Base-by-base conservation (phyloP, 1,140 invertebrate genomes). In the Choristoneura fumiferana region DNA sequence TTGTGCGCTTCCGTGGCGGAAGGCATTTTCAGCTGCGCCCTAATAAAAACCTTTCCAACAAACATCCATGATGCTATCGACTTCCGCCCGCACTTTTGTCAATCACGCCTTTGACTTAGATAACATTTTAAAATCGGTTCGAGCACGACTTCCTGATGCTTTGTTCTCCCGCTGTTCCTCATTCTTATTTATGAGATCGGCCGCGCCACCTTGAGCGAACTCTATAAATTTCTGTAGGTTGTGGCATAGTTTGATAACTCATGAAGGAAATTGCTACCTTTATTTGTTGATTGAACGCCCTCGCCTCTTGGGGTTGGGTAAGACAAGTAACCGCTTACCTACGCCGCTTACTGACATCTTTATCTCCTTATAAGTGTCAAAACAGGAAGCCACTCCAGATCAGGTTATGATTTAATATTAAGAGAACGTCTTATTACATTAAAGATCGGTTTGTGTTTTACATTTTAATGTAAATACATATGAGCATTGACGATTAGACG, bases 111-210 rank as follows among this genome's bases (percentile, higher is more conserved):
- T 56, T 38, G 40, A 65, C 63, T 63, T 13, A 63, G 67, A 77
- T 74, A 74, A 74, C 60, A 66, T 69, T 73, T 76, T 73, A 76
- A 72, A 72, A 69, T 69, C 66, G 58, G 57, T 66, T 60, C 54
- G 62, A 59, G 58, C 52, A 59, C 35, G 57, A 54, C 58, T 65
- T 49, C 58, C 54, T 55, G 35, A 10, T 35, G 49, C 62, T 72
- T 67, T 64, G 60, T 69, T 59, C 56, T 36, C 38, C 40, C 54
- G 39, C 8, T 58, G 54, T 57, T 61, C 62, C 66, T 72, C 62
- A 72, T 72, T 66, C 66, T 58, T 69, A 72, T 69, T 71, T 71
- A 72, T 69, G 63, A 65, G 66, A 64, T 65, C 55, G 62, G 60
- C n/a, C n/a, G n/a, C n/a, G 64, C 64, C 56, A 70, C 67, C 62